Percentiles rank a stretch among this genome's conserved stretches.
Conservation (phyloP, 2,888 invertebrate species). For the Lasioglossum lativentre region DNA sequence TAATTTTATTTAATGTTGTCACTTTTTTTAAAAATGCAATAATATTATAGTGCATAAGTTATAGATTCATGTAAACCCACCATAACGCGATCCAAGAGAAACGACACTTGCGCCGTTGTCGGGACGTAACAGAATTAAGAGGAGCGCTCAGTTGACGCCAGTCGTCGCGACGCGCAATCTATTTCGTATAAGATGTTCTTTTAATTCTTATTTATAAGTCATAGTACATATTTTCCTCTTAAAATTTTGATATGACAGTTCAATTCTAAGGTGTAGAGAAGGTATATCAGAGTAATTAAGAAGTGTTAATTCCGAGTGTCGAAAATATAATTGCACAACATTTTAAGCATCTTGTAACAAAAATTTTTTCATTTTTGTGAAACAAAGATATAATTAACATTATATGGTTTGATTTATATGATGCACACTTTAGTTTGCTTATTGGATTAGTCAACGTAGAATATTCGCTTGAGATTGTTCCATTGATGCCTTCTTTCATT, state of each 20-base stretch:
- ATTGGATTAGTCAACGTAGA: background rate
- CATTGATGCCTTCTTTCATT: background rate
- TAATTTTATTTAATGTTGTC: background rate
- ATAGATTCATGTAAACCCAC: background rate
- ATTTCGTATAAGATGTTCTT: background rate
- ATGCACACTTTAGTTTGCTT: background rate
- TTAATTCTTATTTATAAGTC: slow-evolving; percentile 8
- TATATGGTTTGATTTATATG: background rate
- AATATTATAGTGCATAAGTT: background rate
- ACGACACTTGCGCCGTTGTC: slow-evolving; percentile 12
- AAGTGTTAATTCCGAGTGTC: background rate
- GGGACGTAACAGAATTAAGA: slow-evolving; percentile 17
- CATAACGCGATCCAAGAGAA: background rate
- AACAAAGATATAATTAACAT: background rate
- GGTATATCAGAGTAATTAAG: background rate
- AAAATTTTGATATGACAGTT: slow-evolving; percentile 5
- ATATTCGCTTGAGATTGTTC: background rate
- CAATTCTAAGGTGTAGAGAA: background rate
- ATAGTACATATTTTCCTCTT: background rate
- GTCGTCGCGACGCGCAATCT: background rate
- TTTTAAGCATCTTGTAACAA: background rate
- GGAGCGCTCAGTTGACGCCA: slow-evolving; percentile 29
- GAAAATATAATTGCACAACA: background rate
- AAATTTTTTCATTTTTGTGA: background rate
- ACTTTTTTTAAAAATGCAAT: background rate